Percentiles rank a stretch among this genome's conserved stretches.
phyloP scores from a whole-genome alignment of 2,888 invertebrate genomes.

The Phragmatobia fuliginosa region DNA sequence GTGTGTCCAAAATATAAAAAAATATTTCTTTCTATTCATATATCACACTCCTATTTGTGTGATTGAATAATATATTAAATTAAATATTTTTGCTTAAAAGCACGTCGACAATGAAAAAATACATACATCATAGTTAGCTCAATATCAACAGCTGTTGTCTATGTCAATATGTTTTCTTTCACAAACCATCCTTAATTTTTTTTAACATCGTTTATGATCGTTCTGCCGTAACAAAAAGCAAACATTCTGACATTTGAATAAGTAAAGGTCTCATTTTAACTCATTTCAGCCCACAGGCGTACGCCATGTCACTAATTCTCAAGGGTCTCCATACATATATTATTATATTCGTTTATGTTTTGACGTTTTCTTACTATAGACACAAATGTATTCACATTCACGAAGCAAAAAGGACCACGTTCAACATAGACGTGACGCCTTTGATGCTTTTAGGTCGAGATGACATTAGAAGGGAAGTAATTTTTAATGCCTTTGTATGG shows the following conservation, averaged over 20 bases:
- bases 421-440: slow-evolving; percentile 33
- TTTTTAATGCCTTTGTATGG: slow-evolving; percentile 40
- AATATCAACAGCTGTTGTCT: neutral
- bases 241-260: slow-evolving; percentile 3
- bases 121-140: too few relatives aligned
- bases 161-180: neutral
- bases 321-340: slow-evolving; percentile 20
- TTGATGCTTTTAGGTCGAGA: slow-evolving; percentile 35
- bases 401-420: slow-evolving; percentile 27
- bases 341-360: slow-evolving; percentile 23
- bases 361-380: slow-evolving; percentile 21
- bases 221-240: slow-evolving; percentile 8
- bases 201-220: neutral
- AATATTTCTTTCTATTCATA: too few relatives aligned
- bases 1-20: too few relatives aligned
- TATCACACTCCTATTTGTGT: too few relatives aligned
- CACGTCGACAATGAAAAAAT: too few relatives aligned
- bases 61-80: too few relatives aligned
- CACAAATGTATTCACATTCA: slow-evolving; percentile 31
- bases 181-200: neutral
- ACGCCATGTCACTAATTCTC: slow-evolving; percentile 20
- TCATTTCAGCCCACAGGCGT: slow-evolving; percentile 25
- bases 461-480: slow-evolving; percentile 31
- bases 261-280: slow-evolving; percentile 18
- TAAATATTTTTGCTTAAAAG: too few relatives aligned